A percentile compares a stretch with the other conserved stretches of the same genome.
Conservation (phyloP, 2,797 vertebrate species). For the Karalla daura region DNA sequence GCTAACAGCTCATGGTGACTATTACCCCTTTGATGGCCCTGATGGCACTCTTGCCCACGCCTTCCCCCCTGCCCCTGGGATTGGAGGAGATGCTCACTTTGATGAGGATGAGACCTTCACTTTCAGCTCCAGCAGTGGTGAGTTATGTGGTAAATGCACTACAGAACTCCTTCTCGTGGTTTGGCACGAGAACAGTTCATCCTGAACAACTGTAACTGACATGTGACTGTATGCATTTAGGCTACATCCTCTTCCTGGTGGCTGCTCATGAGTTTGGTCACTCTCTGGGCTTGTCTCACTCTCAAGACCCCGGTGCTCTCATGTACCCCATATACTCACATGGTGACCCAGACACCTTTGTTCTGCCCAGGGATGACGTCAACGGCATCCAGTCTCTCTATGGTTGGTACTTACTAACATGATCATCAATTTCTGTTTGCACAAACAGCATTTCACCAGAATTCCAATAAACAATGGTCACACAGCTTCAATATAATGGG, state of each 20-base stretch:
- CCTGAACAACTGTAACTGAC: background rate
- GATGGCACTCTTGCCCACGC: conserved; percentile 87
- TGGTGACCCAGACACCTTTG: conserved; percentile 68
- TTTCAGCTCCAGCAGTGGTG: conserved; percentile 66
- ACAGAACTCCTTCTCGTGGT: background rate
- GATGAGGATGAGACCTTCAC: conserved; percentile 90
- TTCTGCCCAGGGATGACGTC: conserved; percentile 75
- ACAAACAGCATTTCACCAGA: background rate
- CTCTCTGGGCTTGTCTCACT: conserved; percentile 81
- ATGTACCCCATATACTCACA: conserved; percentile 79
- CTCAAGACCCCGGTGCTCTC: conserved; percentile 73
- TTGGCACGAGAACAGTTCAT: background rate
- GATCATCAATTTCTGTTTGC: background rate
- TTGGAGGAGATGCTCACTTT: conserved; percentile 93
- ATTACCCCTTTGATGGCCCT: conserved; percentile 86
- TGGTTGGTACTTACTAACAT: conserved; percentile 51
- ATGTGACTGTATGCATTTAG: conserved; percentile 45
- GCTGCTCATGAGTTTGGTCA: conserved; percentile 85
- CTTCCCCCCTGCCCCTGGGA: conserved; percentile 74
- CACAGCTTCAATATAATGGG: background rate
- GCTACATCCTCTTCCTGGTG: conserved; percentile 80
- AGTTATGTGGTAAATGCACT: background rate
- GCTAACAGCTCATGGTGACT: conserved; percentile 87
- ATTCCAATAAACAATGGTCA: background rate
- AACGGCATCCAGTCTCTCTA: conserved; percentile 82